Evolutionary conservation across 2,888 invertebrate genomes (phyloP), one percentile per base, ranked within the genome.

Genomic region (Drosophila antonietae): DNA sequence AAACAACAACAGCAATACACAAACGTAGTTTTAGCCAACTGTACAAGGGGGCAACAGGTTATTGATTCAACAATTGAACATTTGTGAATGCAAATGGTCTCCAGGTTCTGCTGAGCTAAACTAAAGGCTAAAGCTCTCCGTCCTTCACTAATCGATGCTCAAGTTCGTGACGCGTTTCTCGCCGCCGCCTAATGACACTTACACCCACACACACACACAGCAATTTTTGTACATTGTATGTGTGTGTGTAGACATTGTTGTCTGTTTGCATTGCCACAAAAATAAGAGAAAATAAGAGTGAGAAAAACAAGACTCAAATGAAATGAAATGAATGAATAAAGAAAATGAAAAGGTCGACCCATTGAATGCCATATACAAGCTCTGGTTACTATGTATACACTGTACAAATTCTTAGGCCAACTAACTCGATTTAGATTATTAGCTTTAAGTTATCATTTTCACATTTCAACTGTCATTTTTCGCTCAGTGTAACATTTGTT

Each of bases 101-200:
- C 35, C 51, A 56, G 47, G 58, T 52, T 64, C 67, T 56, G 47
- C n/a, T 58, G 43, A 35, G 74, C 63, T 60, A 52, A 41, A 18
- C 41, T 62, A 28, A 28, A 28, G 28, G 28, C 28, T 28, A 5
- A 28, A 9, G 51, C 47, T 65, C 53, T 68, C 64, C 63, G 80
- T 72, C 74, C 83, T 76, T 59, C 73, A 73, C 78, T 88, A 88
- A 84, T 84, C 88, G 88, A 67, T 76, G 76, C 68, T 80, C 69
- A 78, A 75, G 79, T 68, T 81, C 78, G 77, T 87, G 83, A 83
- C 84, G 83, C 88, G 78, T 23, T 78, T 75, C 47, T 66, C 58
- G 66, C 52, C 67, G 76, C 63, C 84, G 82, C 78, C 83, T 88
- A 84, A 84, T 88, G 83, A 76, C 82, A 75, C 62, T 75, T 82